A percentile compares a stretch with the other conserved stretches of the same genome.
phyloP scores from a whole-genome alignment of 2,888 invertebrate genomes.

The Lucinisca nassula region DNA sequence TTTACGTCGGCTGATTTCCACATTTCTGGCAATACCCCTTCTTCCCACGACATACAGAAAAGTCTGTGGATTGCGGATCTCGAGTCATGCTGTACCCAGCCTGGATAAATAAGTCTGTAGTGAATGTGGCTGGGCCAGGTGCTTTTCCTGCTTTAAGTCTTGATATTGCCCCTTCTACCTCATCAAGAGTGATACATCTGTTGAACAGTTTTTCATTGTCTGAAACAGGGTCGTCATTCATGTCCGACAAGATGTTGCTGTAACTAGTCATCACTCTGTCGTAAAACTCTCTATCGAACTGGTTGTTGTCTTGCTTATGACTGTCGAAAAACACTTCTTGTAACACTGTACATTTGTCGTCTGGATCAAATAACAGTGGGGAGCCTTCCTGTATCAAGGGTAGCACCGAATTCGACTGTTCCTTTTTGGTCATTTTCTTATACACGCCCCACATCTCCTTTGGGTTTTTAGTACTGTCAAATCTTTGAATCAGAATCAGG shows the following conservation, averaged over 20 bases:
- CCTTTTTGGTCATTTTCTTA: constrained; percentile 13
- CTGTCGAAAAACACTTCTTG: neutral
- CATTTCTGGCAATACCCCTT: neutral
- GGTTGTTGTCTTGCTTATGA: neutral
- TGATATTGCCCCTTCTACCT: neutral
- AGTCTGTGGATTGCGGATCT: neutral
- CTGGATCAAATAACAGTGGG: neutral
- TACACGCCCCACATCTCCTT: constrained; percentile 16
- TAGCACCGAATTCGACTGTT: neutral
- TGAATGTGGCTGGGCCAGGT: neutral
- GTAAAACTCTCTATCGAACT: neutral
- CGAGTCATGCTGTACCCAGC: neutral
- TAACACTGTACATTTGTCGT: constrained; percentile 6
- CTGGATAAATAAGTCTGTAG: constrained; percentile 3
- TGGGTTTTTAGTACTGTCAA: neutral
- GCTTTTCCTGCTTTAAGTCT: constrained; percentile 7
- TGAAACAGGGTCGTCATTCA: neutral
- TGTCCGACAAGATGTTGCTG: neutral
- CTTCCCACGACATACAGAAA: constrained; percentile 19
- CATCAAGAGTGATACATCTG: neutral
- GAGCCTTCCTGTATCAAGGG: neutral
- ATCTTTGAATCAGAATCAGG: neutral
- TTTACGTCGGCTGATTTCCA: constrained; percentile 32
- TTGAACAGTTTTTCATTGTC: neutral
- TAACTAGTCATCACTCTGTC: neutral